A percentile compares a stretch with the other conserved stretches of the same genome.
Evolutionary conservation across 2,797 vertebrate species (phyloP).

Genomic region (Eulemur mongoz): DNA sequence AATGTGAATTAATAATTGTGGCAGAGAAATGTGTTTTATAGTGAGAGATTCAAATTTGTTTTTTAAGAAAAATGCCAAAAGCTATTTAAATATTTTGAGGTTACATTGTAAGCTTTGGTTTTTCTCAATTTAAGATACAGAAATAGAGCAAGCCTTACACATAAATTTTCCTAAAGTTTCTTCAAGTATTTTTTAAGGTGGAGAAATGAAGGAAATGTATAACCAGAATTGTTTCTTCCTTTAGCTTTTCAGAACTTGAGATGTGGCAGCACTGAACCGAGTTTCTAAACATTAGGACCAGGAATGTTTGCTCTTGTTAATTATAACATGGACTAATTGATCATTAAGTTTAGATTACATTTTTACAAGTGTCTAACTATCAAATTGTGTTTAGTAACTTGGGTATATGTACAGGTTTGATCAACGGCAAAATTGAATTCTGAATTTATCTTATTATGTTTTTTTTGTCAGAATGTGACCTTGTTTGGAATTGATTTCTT

Average conservation of each 20-base stretch:
- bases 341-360: constrained; percentile 11
- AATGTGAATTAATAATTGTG: constrained; percentile 29
- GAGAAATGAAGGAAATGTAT: constrained; percentile 33
- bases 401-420: constrained; percentile 24
- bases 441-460: neutral
- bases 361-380: constrained; percentile 43
- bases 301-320: constrained; percentile 14
- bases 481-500: constrained; percentile 24
- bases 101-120: constrained; percentile 2
- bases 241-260: constrained; percentile 49
- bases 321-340: neutral
- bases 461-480: neutral
- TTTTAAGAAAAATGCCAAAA: constrained; percentile 60
- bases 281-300: neutral
- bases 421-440: constrained; percentile 57
- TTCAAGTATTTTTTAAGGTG: constrained; percentile 52
- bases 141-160: constrained; percentile 31
- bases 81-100: constrained; percentile 55
- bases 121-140: constrained; percentile 54
- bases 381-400: constrained; percentile 31
- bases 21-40: constrained; percentile 48
- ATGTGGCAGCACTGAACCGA: neutral
- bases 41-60: constrained; percentile 9
- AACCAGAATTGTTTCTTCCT: neutral
- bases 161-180: constrained; percentile 42